phyloP scores from a whole-genome alignment of 2,113 vertebrate species.

The Alethe castanea region DNA sequence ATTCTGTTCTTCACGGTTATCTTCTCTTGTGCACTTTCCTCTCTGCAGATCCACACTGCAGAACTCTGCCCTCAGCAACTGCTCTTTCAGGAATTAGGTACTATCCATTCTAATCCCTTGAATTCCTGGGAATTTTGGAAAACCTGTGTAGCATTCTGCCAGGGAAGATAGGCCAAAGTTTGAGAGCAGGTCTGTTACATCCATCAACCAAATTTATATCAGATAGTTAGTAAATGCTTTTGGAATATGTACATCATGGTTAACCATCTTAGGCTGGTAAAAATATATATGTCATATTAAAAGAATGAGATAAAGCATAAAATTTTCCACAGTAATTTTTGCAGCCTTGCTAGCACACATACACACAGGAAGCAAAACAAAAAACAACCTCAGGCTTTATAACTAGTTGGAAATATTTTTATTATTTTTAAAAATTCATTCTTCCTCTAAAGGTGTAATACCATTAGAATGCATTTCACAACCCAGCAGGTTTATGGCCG shows the following conservation, averaged over 20 bases:
- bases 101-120: neutral
- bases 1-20: neutral
- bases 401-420: neutral
- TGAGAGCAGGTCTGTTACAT: neutral
- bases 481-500: neutral
- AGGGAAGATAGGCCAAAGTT: neutral
- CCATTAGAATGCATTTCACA: slow-evolving; percentile 12
- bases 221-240: neutral
- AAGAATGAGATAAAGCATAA: neutral
- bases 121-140: neutral
- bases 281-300: neutral
- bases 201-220: neutral
- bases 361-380: neutral
- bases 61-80: neutral
- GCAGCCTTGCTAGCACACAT: neutral
- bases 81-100: neutral
- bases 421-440: neutral
- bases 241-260: neutral
- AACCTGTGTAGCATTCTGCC: neutral
- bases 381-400: neutral
- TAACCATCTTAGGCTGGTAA: neutral
- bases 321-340: neutral
- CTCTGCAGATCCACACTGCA: neutral
- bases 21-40: neutral
- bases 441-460: neutral